Base-by-base conservation (phyloP, 2,888 invertebrate genomes). In the Spicauda simplicius region DNA sequence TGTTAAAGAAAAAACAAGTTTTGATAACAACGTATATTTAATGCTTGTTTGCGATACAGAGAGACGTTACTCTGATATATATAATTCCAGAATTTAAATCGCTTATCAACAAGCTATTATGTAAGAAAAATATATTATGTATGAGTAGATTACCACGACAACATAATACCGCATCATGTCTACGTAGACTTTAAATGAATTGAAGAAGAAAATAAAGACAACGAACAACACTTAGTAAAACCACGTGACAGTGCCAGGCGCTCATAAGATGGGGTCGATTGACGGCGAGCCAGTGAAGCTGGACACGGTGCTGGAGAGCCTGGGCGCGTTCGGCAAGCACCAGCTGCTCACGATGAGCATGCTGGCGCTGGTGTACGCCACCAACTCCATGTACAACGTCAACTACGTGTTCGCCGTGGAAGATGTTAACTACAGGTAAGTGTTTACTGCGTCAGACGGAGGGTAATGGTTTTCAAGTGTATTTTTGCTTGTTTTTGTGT, bases 291-390 rank as follows among this genome's bases (percentile, higher is more conserved):
- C 74, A 0, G 79, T 91, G 4, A 90, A 90, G 74, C 74, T 94
- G 75, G 94, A 94, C 72, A 84, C 81, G 0, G 86, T 94, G 57
- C 75, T 94, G 75, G 80, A 80, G 18, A 78, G 80, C 69, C 80
- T 94, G 70, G 94, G 94, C 0, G 87, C 88, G 10, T 94, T 93
- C 80, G 94, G 94, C 0, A 80, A 77, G 57, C 94, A 93, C 83
- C 94, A 94, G 81, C 68, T 86, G 48, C 8, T 81, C 69, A 90
- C 91, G 41, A 78, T 88, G 82, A 74, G 80, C 70, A 86, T 92
- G 88, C 78, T 92, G 73, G 85, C 91, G 33, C 80, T 92, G 54
- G 91, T 92, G 16, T 92, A 92, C 76, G 82, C 90, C 30, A 91
- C 92, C 69, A 91, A 91, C 80, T 89, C 93, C 69, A 91, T 92